phyloP scores from a whole-genome alignment of 2,888 invertebrate species.

The Ligdia adustata region DNA sequence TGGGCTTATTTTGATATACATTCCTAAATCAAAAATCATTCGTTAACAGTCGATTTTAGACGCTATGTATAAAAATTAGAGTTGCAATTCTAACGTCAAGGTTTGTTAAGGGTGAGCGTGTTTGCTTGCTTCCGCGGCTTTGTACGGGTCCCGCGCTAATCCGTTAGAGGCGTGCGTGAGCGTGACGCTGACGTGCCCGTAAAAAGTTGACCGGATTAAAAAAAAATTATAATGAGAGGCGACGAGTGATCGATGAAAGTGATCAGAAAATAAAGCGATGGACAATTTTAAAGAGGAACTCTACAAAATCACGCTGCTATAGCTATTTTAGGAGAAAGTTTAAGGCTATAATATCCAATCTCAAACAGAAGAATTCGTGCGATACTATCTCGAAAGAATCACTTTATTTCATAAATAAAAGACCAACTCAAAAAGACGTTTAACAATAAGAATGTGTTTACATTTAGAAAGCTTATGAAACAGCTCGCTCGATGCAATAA shows the following conservation, averaged over 20 bases:
- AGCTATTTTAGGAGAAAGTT: too few species aligned
- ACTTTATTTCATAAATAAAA: conserved; percentile 12
- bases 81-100: conserved; percentile 52
- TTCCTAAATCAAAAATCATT: conserved; percentile 38
- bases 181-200: conserved; percentile 60
- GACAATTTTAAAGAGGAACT: conserved; percentile 3
- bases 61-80: conserved; percentile 46
- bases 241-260: conserved; percentile 55
- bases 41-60: conserved; percentile 33
- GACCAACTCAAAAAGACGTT: conserved; percentile 27
- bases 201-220: conserved; percentile 63
- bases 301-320: background rate
- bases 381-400: background rate
- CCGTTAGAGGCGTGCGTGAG: conserved; percentile 65
- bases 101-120: conserved; percentile 63
- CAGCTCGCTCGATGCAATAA: conserved; percentile 16
- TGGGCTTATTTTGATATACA: conserved; percentile 38
- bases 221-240: conserved; percentile 49
- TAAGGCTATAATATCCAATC: too few species aligned
- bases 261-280: conserved; percentile 29
- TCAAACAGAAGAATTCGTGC: background rate
- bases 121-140: conserved; percentile 61
- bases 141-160: conserved; percentile 59
- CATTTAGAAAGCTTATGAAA: conserved; percentile 19
- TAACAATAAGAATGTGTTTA: conserved; percentile 31